These are phyloP conservation scores for Eupeodes latifasciatus DNA, from an alignment of 2,888 invertebrate genomes.

Conservation along the genomic window DNA sequence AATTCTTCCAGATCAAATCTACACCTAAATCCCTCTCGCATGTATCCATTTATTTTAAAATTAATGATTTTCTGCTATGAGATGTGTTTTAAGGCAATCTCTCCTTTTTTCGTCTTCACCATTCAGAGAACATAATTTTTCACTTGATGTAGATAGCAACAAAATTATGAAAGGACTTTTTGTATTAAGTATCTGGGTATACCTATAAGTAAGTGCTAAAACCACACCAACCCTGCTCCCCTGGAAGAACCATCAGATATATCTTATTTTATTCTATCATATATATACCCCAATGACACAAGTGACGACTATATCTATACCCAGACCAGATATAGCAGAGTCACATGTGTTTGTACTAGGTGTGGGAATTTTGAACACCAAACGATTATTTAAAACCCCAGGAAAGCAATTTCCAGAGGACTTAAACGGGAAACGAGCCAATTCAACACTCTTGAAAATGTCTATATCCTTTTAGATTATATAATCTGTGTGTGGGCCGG, in stretches of 20 bases:
- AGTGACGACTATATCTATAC: background rate
- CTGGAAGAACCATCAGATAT: constrained; percentile 2
- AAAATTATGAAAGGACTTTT: constrained; percentile 50
- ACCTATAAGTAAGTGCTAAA: background rate
- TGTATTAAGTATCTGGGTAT: background rate
- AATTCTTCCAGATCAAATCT: constrained; percentile 3
- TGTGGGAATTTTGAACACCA: background rate
- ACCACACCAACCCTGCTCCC: background rate
- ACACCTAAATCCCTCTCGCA: background rate
- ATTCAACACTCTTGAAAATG: constrained; percentile 34
- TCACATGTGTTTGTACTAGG: background rate
- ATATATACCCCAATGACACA: background rate
- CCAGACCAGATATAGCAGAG: background rate
- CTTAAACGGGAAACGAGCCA: constrained; percentile 36
- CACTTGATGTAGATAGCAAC: constrained; percentile 54
- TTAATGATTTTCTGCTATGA: constrained; percentile 26
- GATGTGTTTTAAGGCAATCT: background rate
- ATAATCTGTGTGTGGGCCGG: constrained; percentile 13
- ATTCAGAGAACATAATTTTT: constrained; percentile 59
- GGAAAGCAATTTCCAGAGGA: constrained; percentile 34
- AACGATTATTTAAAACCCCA: constrained; percentile 33
- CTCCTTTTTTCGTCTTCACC: background rate
- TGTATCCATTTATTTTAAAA: constrained; percentile 41
- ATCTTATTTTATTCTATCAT: constrained; percentile 5
- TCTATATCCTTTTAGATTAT: constrained; percentile 13